Conservation (phyloP, 2,888 invertebrate species). For the Oscheius myriophilus region DNA sequence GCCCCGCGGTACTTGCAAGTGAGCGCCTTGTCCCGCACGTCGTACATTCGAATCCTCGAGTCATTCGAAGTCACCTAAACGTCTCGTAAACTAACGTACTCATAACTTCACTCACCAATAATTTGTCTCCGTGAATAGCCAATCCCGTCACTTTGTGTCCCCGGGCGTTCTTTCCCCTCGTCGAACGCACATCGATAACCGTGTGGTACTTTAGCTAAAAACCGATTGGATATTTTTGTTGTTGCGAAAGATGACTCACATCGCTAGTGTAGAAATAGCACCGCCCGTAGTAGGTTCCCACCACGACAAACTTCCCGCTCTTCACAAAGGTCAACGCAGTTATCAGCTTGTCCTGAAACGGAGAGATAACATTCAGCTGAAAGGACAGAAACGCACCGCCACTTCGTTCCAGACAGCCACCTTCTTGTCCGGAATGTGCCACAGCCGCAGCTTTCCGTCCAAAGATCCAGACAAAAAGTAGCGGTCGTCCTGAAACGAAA, state of each 20-base stretch:
- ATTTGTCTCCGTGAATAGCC: slow-evolving; percentile 75
- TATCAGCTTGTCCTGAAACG: slow-evolving; percentile 65
- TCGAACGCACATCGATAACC: slow-evolving; percentile 91
- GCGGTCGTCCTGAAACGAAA: slow-evolving; percentile 86
- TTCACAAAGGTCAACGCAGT: slow-evolving; percentile 70
- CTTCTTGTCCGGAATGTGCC: slow-evolving; percentile 96
- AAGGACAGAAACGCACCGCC: slow-evolving; percentile 19
- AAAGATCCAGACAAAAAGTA: slow-evolving; percentile 95
- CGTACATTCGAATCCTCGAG: slow-evolving; percentile 93
- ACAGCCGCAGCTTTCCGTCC: slow-evolving; percentile 95
- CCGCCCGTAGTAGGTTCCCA: slow-evolving; percentile 96
- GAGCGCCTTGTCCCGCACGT: slow-evolving; percentile 89
- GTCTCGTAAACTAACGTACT: not conserved
- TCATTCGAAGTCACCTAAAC: slow-evolving; percentile 85
- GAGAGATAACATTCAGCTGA: not conserved
- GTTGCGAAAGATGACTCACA: slow-evolving; percentile 64
- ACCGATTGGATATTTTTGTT: slow-evolving; percentile 37
- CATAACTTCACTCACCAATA: slow-evolving; percentile 39
- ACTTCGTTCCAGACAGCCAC: slow-evolving; percentile 62
- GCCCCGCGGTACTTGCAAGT: slow-evolving; percentile 85
- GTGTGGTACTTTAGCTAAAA: slow-evolving; percentile 95
- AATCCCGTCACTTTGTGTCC: slow-evolving; percentile 96
- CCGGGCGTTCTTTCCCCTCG: slow-evolving; percentile 91
- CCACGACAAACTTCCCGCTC: slow-evolving; percentile 96
- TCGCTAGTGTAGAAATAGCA: slow-evolving; percentile 98